Evolutionary conservation across 2,888 invertebrate species (phyloP).

Genomic region (Acrobasis repandana): DNA sequence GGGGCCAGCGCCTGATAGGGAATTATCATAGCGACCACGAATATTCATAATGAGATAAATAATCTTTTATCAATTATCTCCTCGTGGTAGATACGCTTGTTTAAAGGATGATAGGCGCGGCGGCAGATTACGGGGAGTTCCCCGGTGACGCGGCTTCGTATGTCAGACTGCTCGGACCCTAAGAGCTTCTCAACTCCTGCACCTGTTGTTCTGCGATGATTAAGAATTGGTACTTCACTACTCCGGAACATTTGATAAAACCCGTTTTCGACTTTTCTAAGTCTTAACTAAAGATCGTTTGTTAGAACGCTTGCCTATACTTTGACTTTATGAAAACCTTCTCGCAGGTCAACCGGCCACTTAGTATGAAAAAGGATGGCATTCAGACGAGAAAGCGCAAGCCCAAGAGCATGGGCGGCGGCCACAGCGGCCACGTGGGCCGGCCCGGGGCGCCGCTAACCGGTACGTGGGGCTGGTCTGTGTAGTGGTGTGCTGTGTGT

Average conservation of each 20-base stretch:
- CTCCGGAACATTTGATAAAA: no score
- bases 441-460: slow-evolving; percentile 56
- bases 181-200: background rate
- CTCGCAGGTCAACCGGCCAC: slow-evolving; percentile 93
- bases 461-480: slow-evolving; percentile 55
- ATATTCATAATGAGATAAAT: slow-evolving; percentile 83
- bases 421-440: slow-evolving; percentile 50
- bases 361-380: slow-evolving; percentile 99
- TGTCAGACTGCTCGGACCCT: background rate
- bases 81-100: slow-evolving; percentile 77
- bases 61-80: slow-evolving; percentile 83
- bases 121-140: slow-evolving; percentile 71
- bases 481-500: slow-evolving; percentile 27
- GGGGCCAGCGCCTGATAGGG: slow-evolving; percentile 82
- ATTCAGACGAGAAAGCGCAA: slow-evolving; percentile 98
- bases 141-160: slow-evolving; percentile 45
- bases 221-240: background rate
- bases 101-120: slow-evolving; percentile 78
- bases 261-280: no score
- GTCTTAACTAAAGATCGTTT: no score
- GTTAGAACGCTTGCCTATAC: no score
- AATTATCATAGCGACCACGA: slow-evolving; percentile 79
- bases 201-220: background rate
- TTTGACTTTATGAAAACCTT: slow-evolving; percentile 24
- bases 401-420: slow-evolving; percentile 86